Base-by-base conservation (phyloP, 2,797 vertebrate genomes). In the Delichon dasypus region DNA sequence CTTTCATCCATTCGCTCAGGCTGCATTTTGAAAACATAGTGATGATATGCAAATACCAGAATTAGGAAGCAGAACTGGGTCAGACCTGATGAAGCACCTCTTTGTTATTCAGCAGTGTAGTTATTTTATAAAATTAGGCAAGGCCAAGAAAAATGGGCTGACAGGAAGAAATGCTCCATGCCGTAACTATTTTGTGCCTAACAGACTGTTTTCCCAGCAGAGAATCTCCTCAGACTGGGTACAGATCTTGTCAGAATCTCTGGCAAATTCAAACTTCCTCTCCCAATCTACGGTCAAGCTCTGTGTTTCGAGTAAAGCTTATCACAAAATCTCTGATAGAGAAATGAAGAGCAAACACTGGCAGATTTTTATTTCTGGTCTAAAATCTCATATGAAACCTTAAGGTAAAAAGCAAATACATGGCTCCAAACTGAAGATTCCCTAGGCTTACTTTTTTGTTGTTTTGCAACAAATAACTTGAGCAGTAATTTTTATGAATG, bases 111-210 rank as follows among this genome's bases (percentile, higher is more conserved):
- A 58, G 36, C 20, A 62, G 51, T 27, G 21, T 10, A 54, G 11
- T 62, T 72, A 66, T 50, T 71, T 48, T 34, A 71, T 13, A 42
- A 84, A 89, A 76, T 34, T 17, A 89, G 55, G 36, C 22, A 71
- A 71, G 45, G 26, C 65, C 45, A 61, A 85, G 51, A 70, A 66
- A 62, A 73, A 70, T 7, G 67, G 55, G 22, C 44, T 85, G 74
- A 29, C 5, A 9, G 30, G 84, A 86, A 81, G 27, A 72, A 72
- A 36, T 25, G 8, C 19, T 65, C 38, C 25, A 11, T 3, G 30
- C 25, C 0, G 0, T 65, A 50, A 54, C 25, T 57, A n/a, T 65
- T 72, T 53, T 5, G 5, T 29, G 38, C 15, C 42, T 38, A 29
- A 67, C 9, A 57, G 38, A 34, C 23, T 65, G 15, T 42, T 34